Evolutionary conservation across 2,113 vertebrate genomes (phyloP), one percentile per base, ranked within the genome.

Genomic region (Hydrolagus affinis): DNA sequence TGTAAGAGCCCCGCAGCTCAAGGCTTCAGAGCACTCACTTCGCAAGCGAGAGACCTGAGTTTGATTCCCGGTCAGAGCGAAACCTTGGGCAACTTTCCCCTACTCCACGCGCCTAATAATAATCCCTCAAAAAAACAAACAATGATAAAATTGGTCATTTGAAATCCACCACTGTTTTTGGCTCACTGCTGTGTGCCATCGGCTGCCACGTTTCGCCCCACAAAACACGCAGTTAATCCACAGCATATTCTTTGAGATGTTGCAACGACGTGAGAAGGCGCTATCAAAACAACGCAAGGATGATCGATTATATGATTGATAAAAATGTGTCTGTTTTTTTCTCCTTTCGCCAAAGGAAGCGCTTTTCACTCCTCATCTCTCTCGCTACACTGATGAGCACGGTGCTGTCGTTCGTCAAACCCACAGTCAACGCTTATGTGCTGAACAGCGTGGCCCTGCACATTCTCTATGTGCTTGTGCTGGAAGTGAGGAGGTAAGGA

Each of bases 401-500:
- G 1, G 3, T 95, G 85, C 90, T 95, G 83, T 96, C 96, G 0
- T 96, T 99, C 7, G 57, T 96, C 90, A 95, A 92, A 87, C 97
- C 98, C 0, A 92, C 90, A 0, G 80, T 94, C 87, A 99, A 99
- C 0, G 97, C 97, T 17, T 99, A 98, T 0, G 92, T 44, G 0
- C 94, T 99, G 85, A 98, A 99, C 92, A 90, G 90, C 90, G 93
- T 97, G 0, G 94, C 92, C 44, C 73, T 97, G 32, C 96, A 99
- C 86, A 86, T 98, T 87, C 85, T 96, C 0, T 98, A 95, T 90
- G 77, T 94, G 0, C 88, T 94, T 14, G 1, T 85, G n/a, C 0
- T 75, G 0, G 94, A 97, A 88, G 92, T 97, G 69, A 95, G 89
- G 90, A 92, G 92, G 98, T 99, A 91, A 88, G 90, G 62, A 19